Conservation (phyloP, 2,797 vertebrate species). For the Philypnodon macrostomus region DNA sequence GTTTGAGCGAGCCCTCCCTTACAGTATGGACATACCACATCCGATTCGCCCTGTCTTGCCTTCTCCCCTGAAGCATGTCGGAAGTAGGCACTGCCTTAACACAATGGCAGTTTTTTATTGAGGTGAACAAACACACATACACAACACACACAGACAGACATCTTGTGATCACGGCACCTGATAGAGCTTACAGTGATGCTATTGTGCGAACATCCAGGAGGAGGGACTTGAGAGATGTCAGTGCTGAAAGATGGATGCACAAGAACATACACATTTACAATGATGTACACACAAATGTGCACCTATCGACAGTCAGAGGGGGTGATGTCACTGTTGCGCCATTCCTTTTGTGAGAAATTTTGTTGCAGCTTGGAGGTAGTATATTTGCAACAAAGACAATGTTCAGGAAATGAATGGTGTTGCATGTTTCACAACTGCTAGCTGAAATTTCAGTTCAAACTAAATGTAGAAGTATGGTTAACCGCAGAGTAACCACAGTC, state of each 20-base stretch:
- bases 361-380: background rate
- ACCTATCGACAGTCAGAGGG: constrained; percentile 2
- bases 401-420: no score
- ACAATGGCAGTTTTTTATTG: constrained; percentile 61
- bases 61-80: constrained; percentile 66
- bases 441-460: no score
- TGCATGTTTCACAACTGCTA: no score
- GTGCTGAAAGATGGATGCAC: constrained; percentile 43
- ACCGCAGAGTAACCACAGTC: no score
- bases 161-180: constrained; percentile 41
- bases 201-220: constrained; percentile 54
- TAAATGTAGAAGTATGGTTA: no score
- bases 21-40: constrained; percentile 65
- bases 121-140: constrained; percentile 50
- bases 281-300: constrained; percentile 11
- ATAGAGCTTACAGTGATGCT: constrained; percentile 54
- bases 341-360: constrained; percentile 6
- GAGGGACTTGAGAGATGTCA: constrained; percentile 43
- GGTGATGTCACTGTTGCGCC: constrained; percentile 7
- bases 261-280: constrained; percentile 11
- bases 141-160: constrained; percentile 46
- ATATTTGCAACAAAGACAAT: background rate
- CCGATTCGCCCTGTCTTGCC: constrained; percentile 71
- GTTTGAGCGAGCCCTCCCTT: constrained; percentile 39
- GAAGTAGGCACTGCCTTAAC: constrained; percentile 58